Percentiles rank a stretch among this genome's conserved stretches.
Conservation (phyloP, 2,888 invertebrate genomes). For the Acrobasis repandana region DNA sequence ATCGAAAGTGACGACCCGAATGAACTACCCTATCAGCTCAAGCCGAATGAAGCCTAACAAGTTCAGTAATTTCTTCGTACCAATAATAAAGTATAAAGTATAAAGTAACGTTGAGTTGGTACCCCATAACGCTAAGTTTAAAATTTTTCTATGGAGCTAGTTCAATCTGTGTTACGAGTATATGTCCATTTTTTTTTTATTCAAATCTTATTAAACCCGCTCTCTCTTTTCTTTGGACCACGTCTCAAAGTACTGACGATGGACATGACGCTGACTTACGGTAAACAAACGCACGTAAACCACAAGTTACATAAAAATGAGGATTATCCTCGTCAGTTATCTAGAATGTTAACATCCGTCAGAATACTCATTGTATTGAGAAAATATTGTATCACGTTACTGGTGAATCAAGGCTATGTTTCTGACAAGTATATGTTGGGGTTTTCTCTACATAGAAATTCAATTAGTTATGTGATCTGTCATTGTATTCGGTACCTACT, state of each 20-base stretch:
- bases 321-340: constrained; percentile 39
- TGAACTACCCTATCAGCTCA: too few species aligned
- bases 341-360: constrained; percentile 24
- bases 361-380: constrained; percentile 1
- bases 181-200: too few species aligned
- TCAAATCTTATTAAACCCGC: background rate
- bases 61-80: too few species aligned
- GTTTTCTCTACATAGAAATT: background rate
- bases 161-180: too few species aligned
- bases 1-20: too few species aligned
- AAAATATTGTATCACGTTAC: background rate
- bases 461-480: too few species aligned
- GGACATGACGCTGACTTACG: constrained; percentile 38
- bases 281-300: constrained; percentile 57
- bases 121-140: too few species aligned
- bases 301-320: constrained; percentile 44
- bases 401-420: background rate
- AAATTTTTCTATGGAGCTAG: too few species aligned
- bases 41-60: too few species aligned
- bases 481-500: too few species aligned
- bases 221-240: constrained; percentile 25
- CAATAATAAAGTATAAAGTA: too few species aligned
- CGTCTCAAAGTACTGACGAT: constrained; percentile 32
- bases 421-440: background rate
- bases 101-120: too few species aligned